These are phyloP conservation scores for Bugulina stolonifera DNA, from an alignment of 2,888 invertebrate species.

Conservation along the genomic window DNA sequence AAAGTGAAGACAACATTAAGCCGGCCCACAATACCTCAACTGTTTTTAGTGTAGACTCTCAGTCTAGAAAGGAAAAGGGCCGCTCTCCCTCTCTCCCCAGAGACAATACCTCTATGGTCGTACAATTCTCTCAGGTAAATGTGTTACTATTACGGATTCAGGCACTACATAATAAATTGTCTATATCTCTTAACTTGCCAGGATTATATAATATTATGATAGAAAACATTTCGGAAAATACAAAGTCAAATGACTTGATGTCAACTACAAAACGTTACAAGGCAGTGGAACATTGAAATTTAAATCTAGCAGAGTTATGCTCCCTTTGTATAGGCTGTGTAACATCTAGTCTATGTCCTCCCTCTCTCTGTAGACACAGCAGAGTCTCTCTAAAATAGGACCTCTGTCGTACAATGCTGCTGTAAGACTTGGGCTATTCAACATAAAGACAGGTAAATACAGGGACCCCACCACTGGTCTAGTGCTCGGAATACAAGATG, in stretches of 20 bases:
- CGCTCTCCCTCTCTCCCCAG: not conserved
- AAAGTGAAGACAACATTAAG: not conserved
- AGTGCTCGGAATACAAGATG: slow-evolving; percentile 22
- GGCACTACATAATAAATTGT: too few species aligned
- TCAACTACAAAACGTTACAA: too few species aligned
- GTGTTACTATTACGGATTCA: too few species aligned
- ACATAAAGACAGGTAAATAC: slow-evolving; percentile 27
- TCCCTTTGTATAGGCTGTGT: too few species aligned
- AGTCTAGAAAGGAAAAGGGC: not conserved
- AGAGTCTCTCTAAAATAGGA: slow-evolving; percentile 18
- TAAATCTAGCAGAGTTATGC: too few species aligned
- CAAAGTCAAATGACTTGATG: too few species aligned
- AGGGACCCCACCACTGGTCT: slow-evolving; percentile 15
- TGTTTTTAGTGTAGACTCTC: not conserved
- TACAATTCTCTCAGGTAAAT: slow-evolving; percentile 8
- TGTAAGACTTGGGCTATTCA: slow-evolving; percentile 26
- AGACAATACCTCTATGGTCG: slow-evolving; percentile 15
- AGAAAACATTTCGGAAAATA: too few species aligned
- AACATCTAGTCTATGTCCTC: too few species aligned
- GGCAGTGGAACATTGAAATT: too few species aligned
- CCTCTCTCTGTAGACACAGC: slow-evolving; percentile 9
- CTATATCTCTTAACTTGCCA: too few species aligned
- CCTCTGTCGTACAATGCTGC: slow-evolving; percentile 25
- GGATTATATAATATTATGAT: too few species aligned
- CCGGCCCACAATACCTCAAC: not conserved